A percentile compares a stretch with the other conserved stretches of the same genome.
Evolutionary conservation across 2,113 vertebrate species (phyloP).

Genomic region (Diphyllodes magnificus): DNA sequence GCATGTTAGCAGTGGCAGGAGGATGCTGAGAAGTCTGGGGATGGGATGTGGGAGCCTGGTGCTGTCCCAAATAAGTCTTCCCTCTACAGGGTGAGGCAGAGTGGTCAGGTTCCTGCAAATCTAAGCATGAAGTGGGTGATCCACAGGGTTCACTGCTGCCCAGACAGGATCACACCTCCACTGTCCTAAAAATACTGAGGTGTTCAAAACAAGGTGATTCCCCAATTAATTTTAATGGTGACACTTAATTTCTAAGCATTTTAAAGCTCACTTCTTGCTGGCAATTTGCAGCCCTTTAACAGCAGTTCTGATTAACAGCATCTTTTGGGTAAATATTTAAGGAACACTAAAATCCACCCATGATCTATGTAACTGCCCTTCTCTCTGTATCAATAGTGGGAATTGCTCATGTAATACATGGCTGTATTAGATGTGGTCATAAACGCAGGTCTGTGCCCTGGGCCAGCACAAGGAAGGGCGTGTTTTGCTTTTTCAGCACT

Average conservation of each 20-base stretch:
- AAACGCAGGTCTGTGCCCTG: neutral
- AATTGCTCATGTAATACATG: neutral
- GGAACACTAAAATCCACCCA: neutral
- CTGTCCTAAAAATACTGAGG: neutral
- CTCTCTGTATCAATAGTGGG: neutral
- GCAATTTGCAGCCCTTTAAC: neutral
- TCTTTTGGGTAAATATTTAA: neutral
- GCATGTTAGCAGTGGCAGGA: fast-evolving
- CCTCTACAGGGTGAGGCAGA: neutral
- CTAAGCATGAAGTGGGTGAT: neutral
- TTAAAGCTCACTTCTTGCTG: neutral
- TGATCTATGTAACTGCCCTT: neutral
- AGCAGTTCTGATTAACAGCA: fast-evolving
- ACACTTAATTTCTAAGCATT: neutral
- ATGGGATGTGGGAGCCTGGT: neutral
- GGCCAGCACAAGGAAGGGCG: neutral
- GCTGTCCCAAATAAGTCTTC: neutral
- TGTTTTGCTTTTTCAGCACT: neutral
- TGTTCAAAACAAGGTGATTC: neutral
- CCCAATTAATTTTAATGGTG: neutral
- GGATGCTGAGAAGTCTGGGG: fast-evolving
- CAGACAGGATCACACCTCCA: neutral
- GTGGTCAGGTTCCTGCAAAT: neutral
- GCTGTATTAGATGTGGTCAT: neutral
- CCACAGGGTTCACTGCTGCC: neutral